Conservation (phyloP, 1,140 invertebrate genomes). For the Philotrypesis tridentata region DNA sequence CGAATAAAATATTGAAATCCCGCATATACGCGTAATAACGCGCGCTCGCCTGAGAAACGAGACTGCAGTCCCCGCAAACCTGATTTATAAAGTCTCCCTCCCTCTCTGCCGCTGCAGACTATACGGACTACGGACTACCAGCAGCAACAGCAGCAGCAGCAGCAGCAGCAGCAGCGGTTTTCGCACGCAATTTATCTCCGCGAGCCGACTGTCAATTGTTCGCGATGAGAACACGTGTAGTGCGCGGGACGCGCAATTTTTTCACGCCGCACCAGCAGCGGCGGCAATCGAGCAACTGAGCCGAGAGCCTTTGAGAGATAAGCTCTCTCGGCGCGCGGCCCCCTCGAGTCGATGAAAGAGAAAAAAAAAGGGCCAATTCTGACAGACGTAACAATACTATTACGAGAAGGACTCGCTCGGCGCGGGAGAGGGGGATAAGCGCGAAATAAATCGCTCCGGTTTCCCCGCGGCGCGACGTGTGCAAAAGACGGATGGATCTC, state of each 20-base stretch:
- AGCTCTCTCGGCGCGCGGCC: too few species aligned
- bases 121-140: too few species aligned
- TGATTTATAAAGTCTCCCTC: constrained; percentile 43
- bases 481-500: constrained; percentile 50
- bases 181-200: constrained; percentile 33
- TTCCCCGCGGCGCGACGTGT: constrained; percentile 45
- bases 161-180: constrained; percentile 1
- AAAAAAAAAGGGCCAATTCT: constrained; percentile 23
- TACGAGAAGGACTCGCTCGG: constrained; percentile 16
- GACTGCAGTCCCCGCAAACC: background rate
- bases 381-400: constrained; percentile 52
- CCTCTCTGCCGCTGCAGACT: too few species aligned
- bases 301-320: too few species aligned
- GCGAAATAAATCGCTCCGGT: constrained; percentile 49
- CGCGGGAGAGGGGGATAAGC: background rate
- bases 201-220: constrained; percentile 32
- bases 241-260: background rate
- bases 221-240: constrained; percentile 40
- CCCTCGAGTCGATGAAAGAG: too few species aligned
- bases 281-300: too few species aligned
- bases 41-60: background rate
- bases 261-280: too few species aligned
- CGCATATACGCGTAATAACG: constrained; percentile 10
- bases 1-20: constrained; percentile 32
- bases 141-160: background rate